These are phyloP conservation scores for Hymenochirus boettgeri DNA, from an alignment of 2,113 vertebrate genomes.

Conservation along the genomic window DNA sequence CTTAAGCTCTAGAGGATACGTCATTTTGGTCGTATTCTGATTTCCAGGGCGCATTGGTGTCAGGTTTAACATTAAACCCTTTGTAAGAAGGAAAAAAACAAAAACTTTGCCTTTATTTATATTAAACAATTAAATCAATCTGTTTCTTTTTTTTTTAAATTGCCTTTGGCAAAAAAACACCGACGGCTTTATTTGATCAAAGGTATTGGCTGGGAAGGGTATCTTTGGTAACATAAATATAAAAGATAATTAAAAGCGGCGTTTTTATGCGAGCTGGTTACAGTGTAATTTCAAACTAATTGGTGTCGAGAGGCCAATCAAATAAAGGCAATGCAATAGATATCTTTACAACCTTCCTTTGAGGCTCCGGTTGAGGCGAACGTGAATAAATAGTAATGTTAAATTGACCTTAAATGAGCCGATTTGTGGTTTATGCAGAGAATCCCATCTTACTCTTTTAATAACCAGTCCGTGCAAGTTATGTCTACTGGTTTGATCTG, in stretches of 20 bases:
- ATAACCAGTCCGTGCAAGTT: constrained; percentile 82
- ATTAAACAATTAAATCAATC: too few relatives aligned
- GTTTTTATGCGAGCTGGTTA: constrained; percentile 95
- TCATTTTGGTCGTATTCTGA: too few relatives aligned
- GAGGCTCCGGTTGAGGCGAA: constrained; percentile 76
- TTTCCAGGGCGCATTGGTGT: constrained; percentile 60
- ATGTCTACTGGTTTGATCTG: constrained; percentile 67
- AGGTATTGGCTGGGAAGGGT: constrained; percentile 88
- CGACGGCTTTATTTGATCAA: constrained; percentile 87
- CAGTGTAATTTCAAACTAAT: constrained; percentile 97
- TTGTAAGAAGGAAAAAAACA: constrained; percentile 56
- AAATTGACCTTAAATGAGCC: constrained; percentile 94
- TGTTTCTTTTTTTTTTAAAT: too few relatives aligned
- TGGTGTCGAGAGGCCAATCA: constrained; percentile 94
- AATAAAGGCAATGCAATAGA: constrained; percentile 89
- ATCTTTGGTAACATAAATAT: constrained; percentile 67
- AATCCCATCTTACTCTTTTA: constrained; percentile 85
- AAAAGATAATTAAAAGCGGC: constrained; percentile 95
- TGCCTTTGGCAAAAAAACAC: constrained; percentile 70
- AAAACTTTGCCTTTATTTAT: too few relatives aligned
- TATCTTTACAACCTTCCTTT: constrained; percentile 82
- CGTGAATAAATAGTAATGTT: constrained; percentile 86
- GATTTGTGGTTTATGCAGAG: constrained; percentile 95
- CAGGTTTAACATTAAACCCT: too few relatives aligned
- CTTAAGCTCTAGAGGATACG: constrained; percentile 34